Evolutionary conservation across 2,888 invertebrate genomes (phyloP).

Genomic region (Mimas tiliae): DNA sequence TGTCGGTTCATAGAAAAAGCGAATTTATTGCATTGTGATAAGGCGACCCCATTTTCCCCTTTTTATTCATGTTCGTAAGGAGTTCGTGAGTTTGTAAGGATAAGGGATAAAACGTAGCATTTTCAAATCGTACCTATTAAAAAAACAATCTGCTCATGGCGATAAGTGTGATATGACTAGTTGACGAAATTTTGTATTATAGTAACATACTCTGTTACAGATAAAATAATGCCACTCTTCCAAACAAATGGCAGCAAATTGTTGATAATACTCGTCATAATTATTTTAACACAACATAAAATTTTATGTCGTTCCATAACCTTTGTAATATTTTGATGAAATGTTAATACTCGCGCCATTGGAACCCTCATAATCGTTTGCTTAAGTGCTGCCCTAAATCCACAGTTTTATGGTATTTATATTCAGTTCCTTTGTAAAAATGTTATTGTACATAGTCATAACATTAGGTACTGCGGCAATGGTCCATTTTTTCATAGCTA

Average conservation of each 20-base stretch:
- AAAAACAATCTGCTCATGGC: too few relatives aligned
- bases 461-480: neutral
- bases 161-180: too few relatives aligned
- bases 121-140: too few relatives aligned
- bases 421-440: neutral
- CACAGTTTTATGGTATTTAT: constrained; percentile 4
- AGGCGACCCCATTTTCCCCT: too few relatives aligned
- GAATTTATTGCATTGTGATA: too few relatives aligned
- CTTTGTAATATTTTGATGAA: neutral
- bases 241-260: neutral
- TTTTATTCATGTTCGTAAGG: too few relatives aligned
- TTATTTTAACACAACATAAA: neutral
- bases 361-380: neutral
- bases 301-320: neutral
- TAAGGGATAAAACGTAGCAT: too few relatives aligned
- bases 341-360: neutral
- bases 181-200: too few relatives aligned
- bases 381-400: neutral
- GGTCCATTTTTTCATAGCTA: neutral
- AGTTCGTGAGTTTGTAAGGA: too few relatives aligned
- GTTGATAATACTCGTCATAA: neutral
- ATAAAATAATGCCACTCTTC: neutral
- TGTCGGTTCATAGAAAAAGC: too few relatives aligned
- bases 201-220: too few relatives aligned
- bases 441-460: neutral